Percentiles rank a stretch among this genome's conserved stretches.
phyloP scores from a whole-genome alignment of 2,888 invertebrate genomes.

The Lacanobia oleracea region DNA sequence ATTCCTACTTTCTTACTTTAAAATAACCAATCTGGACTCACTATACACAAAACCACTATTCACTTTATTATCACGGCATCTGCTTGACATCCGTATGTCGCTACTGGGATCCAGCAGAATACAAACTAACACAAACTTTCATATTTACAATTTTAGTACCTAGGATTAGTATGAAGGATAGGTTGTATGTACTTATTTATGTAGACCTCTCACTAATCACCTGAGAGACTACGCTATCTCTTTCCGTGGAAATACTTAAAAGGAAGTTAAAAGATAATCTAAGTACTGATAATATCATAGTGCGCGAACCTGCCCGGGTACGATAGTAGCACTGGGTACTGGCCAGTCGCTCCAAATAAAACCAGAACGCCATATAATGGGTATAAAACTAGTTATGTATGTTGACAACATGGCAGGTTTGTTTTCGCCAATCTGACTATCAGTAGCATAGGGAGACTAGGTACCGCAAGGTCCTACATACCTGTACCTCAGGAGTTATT shows the following conservation, averaged over 20 bases:
- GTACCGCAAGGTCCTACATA: not conserved
- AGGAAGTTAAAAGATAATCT: constrained; percentile 13
- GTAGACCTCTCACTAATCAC: not conserved
- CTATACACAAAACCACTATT: too few species aligned
- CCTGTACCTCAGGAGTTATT: too few species aligned
- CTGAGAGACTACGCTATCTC: not conserved
- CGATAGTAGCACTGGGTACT: not conserved
- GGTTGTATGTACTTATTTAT: not conserved
- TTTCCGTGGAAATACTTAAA: constrained; percentile 16
- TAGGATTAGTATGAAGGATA: too few species aligned
- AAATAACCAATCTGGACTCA: too few species aligned
- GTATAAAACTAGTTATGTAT: constrained; percentile 21
- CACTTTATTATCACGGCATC: too few species aligned
- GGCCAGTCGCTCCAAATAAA: constrained; percentile 31
- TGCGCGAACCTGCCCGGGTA: constrained; percentile 7
- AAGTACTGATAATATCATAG: constrained; percentile 20
- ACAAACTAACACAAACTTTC: too few species aligned
- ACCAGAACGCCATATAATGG: constrained; percentile 17
- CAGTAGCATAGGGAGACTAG: not conserved
- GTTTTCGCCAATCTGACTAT: not conserved
- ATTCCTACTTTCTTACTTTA: too few species aligned
- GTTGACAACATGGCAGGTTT: constrained; percentile 1
- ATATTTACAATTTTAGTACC: too few species aligned
- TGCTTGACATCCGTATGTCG: too few species aligned
- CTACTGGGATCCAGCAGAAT: too few species aligned